A percentile compares a stretch with the other conserved stretches of the same genome.
phyloP scores from a whole-genome alignment of 2,113 vertebrate genomes.

The Macquaria ambigua region DNA sequence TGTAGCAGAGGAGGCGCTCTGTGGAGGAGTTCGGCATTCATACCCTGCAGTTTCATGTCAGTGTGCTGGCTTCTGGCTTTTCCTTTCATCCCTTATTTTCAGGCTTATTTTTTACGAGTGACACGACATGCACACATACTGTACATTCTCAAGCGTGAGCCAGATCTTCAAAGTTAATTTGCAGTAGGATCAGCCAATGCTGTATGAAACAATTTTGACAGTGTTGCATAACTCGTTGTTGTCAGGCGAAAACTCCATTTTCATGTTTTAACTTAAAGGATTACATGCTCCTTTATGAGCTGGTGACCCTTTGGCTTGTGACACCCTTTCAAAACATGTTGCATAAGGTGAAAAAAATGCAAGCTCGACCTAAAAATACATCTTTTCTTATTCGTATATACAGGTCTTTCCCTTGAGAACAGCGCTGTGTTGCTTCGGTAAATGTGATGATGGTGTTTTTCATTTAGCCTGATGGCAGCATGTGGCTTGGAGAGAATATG shows the following conservation, averaged over 20 bases:
- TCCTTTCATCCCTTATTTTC: not conserved
- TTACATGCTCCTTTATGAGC: not conserved
- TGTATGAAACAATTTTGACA: not conserved
- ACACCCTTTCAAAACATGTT: not conserved
- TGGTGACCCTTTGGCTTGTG: not conserved
- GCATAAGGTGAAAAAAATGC: not conserved
- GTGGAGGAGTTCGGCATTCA: not conserved
- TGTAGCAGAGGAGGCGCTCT: conserved; percentile 33
- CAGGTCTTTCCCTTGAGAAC: not conserved
- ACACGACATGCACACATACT: not conserved
- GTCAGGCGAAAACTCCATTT: not conserved
- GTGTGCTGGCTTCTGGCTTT: conserved; percentile 3
- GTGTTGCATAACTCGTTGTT: conserved; percentile 22
- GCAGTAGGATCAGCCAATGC: not conserved
- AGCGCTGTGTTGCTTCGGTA: not conserved
- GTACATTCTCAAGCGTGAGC: not conserved
- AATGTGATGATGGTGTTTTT: conserved; percentile 37
- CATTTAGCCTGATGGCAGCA: conserved; percentile 4
- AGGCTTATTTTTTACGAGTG: not conserved
- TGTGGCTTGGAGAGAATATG: conserved; percentile 47
- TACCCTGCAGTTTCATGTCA: not conserved
- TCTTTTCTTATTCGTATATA: fast-evolving
- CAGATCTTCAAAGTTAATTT: not conserved
- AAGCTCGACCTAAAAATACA: not conserved
- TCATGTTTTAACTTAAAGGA: not conserved